Percentiles rank a stretch among this genome's conserved stretches.
Evolutionary conservation across 2,888 invertebrate species (phyloP).

Genomic region (Heliconius erato): DNA sequence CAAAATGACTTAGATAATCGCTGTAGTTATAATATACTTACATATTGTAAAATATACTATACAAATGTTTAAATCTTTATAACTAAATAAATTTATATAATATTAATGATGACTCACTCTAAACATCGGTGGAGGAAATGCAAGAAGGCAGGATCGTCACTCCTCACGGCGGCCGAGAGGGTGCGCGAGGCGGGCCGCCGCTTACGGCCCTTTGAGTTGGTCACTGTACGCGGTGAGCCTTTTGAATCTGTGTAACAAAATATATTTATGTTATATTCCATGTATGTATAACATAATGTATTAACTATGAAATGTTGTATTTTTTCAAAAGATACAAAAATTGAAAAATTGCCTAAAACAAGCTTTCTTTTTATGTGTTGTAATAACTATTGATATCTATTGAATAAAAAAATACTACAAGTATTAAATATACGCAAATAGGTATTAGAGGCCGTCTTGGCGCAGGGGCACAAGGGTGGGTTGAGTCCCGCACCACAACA

Average conservation of each 20-base stretch:
- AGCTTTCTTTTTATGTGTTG: too few species aligned
- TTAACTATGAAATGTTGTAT: too few species aligned
- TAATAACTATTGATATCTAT: too few species aligned
- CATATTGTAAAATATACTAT: neutral
- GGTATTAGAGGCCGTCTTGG: too few species aligned
- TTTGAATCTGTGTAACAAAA: conserved; percentile 90
- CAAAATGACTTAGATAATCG: neutral
- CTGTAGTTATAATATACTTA: neutral
- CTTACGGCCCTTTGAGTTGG: conserved; percentile 97
- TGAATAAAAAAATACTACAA: too few species aligned
- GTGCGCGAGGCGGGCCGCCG: conserved; percentile 94
- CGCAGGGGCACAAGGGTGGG: too few species aligned
- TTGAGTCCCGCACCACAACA: too few species aligned
- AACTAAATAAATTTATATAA: neutral
- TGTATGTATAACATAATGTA: too few species aligned
- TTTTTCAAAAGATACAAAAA: too few species aligned
- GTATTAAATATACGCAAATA: too few species aligned
- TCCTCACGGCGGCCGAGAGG: conserved; percentile 92
- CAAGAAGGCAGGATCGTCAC: conserved; percentile 94
- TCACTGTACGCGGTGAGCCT: conserved; percentile 95
- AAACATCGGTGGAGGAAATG: conserved; percentile 96
- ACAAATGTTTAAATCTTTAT: neutral
- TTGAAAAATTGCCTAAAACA: too few species aligned
- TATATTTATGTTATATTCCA: neutral
- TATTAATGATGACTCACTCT: conserved; percentile 89